Evolutionary conservation across 2,797 vertebrate genomes (phyloP).

Genomic region (Philypnodon macrostomus): DNA sequence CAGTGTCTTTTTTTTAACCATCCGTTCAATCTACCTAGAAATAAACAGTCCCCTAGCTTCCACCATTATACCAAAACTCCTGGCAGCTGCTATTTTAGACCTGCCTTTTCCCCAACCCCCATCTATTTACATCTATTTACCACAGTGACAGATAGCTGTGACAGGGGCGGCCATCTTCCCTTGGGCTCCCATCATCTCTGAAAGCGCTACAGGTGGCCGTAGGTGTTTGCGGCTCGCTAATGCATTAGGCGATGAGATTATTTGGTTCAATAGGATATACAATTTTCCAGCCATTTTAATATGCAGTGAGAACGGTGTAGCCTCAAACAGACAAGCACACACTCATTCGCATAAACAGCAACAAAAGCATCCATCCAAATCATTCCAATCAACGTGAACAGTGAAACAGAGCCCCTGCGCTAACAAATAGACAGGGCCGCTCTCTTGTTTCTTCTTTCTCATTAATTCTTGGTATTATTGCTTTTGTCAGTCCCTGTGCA

Average conservation of each 20-base stretch:
- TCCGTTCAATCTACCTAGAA: constrained; percentile 3
- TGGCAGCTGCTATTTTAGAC: constrained; percentile 9
- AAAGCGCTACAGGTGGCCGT: constrained; percentile 35
- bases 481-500: constrained; percentile 1
- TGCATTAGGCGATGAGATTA: constrained; percentile 30
- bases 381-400: constrained; percentile 47
- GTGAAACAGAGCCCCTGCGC: constrained; percentile 24
- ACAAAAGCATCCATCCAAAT: constrained; percentile 43
- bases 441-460: constrained; percentile 16
- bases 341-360: constrained; percentile 10
- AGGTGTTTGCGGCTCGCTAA: constrained; percentile 16
- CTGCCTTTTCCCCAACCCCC: constrained; percentile 6
- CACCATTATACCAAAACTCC: constrained; percentile 7
- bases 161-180: constrained; percentile 26
- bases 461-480: constrained; percentile 22
- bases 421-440: constrained; percentile 27
- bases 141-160: constrained; percentile 7
- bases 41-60: neutral
- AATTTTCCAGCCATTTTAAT: constrained; percentile 29
- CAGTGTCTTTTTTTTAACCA: neutral
- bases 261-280: constrained; percentile 31
- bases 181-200: constrained; percentile 17
- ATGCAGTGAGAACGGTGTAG: constrained; percentile 18
- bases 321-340: neutral
- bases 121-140: constrained; percentile 27